phyloP scores from a whole-genome alignment of 2,888 invertebrate genomes.

The Caenorhabditis uteleia region DNA sequence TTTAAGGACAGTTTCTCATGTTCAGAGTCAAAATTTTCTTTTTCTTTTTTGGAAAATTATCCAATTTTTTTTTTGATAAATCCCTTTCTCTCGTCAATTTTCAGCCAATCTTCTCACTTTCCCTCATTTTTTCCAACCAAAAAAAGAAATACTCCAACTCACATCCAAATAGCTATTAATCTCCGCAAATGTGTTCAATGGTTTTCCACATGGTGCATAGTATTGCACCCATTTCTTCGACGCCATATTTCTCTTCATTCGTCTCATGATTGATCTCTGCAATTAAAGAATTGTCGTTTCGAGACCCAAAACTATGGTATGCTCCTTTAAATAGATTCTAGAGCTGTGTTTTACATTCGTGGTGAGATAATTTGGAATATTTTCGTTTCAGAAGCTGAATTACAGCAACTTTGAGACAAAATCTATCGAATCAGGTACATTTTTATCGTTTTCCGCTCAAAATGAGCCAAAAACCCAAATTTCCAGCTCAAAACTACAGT shows the following conservation, averaged over 20 bases:
- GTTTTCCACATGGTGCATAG: slow-evolving; percentile 27
- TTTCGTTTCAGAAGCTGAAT: slow-evolving; percentile 4
- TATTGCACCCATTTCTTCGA: slow-evolving; percentile 4
- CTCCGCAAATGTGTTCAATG: not conserved
- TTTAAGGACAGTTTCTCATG: no score
- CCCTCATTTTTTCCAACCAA: not conserved
- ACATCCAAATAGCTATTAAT: slow-evolving; percentile 11
- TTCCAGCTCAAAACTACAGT: slow-evolving; percentile 4
- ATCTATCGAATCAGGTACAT: not conserved
- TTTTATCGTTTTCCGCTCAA: not conserved
- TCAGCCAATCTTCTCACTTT: no score
- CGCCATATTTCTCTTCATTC: no score
- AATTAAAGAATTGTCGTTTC: no score
- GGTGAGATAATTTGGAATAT: not conserved
- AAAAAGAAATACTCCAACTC: no score
- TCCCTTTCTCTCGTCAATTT: no score
- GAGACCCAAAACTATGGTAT: no score
- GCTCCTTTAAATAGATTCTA: no score
- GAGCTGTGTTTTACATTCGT: not conserved
- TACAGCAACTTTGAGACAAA: not conserved
- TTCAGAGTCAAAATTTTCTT: no score
- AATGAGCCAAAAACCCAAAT: not conserved
- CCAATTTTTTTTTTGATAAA: no score
- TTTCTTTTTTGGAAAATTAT: no score
- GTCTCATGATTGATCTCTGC: no score